Percentiles rank a stretch among this genome's conserved stretches.
phyloP scores from a whole-genome alignment of 2,113 vertebrate genomes.

The Marmota monax region DNA sequence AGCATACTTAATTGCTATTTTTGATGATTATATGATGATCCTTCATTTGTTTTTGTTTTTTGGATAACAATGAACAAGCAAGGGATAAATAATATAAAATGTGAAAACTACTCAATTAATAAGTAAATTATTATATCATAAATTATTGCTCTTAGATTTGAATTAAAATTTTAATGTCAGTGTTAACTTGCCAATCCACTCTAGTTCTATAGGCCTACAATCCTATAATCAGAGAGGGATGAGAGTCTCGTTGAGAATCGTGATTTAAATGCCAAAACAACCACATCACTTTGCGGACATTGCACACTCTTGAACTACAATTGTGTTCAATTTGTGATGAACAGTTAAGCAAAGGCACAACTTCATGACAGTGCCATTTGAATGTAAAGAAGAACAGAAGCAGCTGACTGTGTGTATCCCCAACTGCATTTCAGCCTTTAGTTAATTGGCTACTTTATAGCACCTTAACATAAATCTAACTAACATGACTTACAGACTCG shows the following conservation, averaged over 20 bases:
- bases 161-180: neutral
- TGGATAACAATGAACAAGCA: neutral
- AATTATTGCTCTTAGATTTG: conserved; percentile 11
- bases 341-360: conserved; percentile 4
- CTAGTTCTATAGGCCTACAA: neutral
- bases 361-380: neutral
- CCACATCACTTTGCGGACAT: neutral
- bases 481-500: neutral
- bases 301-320: neutral
- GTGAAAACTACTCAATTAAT: conserved; percentile 24
- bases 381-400: neutral
- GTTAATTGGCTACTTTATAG: neutral
- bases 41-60: neutral
- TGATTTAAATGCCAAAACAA: neutral
- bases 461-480: neutral
- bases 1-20: neutral
- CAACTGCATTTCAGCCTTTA: conserved; percentile 6
- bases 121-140: neutral
- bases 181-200: neutral
- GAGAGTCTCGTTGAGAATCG: neutral
- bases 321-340: neutral
- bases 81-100: neutral
- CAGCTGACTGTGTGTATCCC: neutral
- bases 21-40: neutral
- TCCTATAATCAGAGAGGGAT: neutral